A percentile compares a stretch with the other conserved stretches of the same genome.
These are phyloP conservation scores for Neoarius graeffei DNA, from an alignment of 2,113 vertebrate species.

Conservation along the genomic window DNA sequence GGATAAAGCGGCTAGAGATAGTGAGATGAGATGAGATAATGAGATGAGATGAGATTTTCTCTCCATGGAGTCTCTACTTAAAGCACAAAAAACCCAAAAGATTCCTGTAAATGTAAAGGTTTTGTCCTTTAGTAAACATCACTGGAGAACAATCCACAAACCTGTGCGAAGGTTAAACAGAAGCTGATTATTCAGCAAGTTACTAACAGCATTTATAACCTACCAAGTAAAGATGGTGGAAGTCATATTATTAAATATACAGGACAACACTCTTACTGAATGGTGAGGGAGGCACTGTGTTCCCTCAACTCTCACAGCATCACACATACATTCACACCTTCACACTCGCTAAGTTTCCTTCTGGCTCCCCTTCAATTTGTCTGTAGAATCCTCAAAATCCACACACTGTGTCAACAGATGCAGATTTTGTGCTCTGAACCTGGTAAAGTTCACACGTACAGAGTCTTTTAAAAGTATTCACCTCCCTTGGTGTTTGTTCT, in stretches of 20 bases:
- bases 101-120: neutral
- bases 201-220: neutral
- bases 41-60: too few species aligned
- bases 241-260: neutral
- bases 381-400: neutral
- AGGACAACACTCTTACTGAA: neutral
- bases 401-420: neutral
- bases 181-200: neutral
- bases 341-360: neutral
- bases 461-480: too few species aligned
- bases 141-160: neutral
- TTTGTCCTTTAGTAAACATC: constrained; percentile 18
- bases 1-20: too few species aligned
- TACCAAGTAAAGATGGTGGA: neutral
- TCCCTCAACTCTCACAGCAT: neutral
- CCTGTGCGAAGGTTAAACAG: neutral
- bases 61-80: neutral
- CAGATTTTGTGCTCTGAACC: neutral
- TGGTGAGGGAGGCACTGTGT: neutral
- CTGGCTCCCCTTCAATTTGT: neutral
- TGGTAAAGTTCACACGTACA: neutral
- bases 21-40: too few species aligned
- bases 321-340: neutral
- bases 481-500: too few species aligned
- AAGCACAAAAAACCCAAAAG: neutral